Percentiles rank a stretch among this genome's conserved stretches.
phyloP scores from a whole-genome alignment of 2,113 vertebrate genomes.

The Engystomops pustulosus region DNA sequence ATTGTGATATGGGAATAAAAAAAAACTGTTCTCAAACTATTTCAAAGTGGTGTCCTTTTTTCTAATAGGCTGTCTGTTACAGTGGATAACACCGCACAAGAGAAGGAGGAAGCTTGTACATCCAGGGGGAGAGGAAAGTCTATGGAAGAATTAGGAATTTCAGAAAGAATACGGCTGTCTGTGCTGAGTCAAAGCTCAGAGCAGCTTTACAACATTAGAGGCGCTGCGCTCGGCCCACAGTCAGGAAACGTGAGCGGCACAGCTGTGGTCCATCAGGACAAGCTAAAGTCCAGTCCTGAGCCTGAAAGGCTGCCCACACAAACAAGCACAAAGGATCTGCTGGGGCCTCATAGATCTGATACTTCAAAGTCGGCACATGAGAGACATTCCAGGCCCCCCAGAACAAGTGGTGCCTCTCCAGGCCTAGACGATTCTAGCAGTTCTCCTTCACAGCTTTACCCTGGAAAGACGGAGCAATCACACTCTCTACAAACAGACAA shows the following conservation, averaged over 20 bases:
- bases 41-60: background rate
- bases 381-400: conserved; percentile 23
- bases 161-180: conserved; percentile 60
- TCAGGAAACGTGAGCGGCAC: conserved; percentile 24
- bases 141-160: conserved; percentile 74
- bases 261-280: background rate
- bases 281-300: background rate
- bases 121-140: conserved; percentile 72
- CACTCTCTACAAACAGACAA: background rate
- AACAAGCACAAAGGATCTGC: background rate
- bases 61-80: conserved; percentile 1
- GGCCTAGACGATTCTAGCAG: background rate
- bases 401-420: background rate
- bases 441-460: background rate
- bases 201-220: conserved; percentile 68
- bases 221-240: background rate
- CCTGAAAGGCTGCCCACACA: conserved; percentile 30
- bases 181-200: conserved; percentile 77
- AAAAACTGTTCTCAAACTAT: background rate
- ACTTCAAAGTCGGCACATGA: background rate
- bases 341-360: background rate
- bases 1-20: too few species aligned
- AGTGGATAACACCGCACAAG: background rate
- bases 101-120: background rate
- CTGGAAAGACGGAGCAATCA: background rate